These are phyloP conservation scores for Peromyscus melanophrys DNA, from an alignment of 2,797 vertebrate species.

Conservation along the genomic window DNA sequence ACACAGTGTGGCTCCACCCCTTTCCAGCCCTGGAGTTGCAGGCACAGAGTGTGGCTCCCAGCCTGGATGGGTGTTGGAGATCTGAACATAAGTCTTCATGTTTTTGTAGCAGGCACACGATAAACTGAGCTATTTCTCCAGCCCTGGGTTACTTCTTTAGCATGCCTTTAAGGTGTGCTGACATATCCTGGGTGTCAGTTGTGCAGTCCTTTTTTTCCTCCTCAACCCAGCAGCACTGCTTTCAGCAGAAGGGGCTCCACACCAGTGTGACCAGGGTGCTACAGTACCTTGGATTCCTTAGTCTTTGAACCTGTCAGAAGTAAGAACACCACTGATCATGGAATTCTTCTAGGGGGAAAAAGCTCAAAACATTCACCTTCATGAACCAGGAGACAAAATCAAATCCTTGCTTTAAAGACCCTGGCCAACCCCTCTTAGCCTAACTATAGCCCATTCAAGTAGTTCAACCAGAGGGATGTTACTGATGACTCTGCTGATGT, in stretches of 20 bases:
- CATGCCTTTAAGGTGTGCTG: background rate
- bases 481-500: background rate
- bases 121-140: background rate
- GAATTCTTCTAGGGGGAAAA: background rate
- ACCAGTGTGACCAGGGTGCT: background rate
- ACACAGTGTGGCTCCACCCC: background rate
- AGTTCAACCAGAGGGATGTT: constrained; percentile 9
- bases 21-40: background rate
- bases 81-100: background rate
- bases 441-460: background rate
- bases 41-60: no score
- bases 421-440: background rate
- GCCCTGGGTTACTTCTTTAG: background rate
- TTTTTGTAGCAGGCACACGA: background rate
- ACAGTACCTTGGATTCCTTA: background rate
- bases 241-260: background rate
- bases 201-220: background rate
- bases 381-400: constrained; percentile 42
- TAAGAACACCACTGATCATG: background rate
- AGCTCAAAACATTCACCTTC: background rate
- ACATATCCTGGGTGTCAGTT: background rate
- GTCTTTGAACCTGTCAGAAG: constrained; percentile 37
- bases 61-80: background rate
- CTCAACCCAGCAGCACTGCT: background rate
- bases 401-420: background rate